Conservation (phyloP, 2,113 vertebrate species). For the Actenoides hombroni region DNA sequence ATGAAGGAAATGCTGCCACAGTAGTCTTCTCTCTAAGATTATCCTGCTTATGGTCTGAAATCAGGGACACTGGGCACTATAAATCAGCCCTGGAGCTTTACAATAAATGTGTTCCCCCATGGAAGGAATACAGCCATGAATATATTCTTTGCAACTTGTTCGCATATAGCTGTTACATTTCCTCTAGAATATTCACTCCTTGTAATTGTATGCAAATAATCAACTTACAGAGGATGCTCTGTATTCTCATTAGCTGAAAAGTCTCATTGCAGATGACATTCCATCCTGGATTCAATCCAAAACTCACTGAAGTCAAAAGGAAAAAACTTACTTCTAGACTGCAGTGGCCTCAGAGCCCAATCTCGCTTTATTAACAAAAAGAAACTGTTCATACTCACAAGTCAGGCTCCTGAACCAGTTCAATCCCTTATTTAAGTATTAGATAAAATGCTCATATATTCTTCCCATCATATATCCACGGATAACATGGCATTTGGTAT, state of each 20-base stretch:
- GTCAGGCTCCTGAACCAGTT: conserved; percentile 66
- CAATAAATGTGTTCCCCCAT: neutral
- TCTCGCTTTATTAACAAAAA: neutral
- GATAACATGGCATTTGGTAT: conserved; percentile 80
- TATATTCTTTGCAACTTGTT: neutral
- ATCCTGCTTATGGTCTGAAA: neutral
- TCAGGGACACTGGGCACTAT: neutral
- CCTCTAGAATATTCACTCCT: neutral
- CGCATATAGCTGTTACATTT: neutral
- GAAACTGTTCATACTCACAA: conserved; percentile 68
- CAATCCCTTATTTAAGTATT: conserved; percentile 64
- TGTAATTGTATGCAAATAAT: neutral
- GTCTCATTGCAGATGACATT: neutral
- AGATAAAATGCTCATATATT: conserved; percentile 74
- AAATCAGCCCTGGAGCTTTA: neutral
- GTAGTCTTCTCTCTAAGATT: neutral
- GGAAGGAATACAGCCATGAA: neutral
- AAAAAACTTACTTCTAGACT: neutral
- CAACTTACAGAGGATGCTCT: neutral
- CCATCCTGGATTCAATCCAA: neutral
- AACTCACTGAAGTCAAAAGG: neutral
- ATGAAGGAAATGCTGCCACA: neutral
- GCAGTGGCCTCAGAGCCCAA: neutral
- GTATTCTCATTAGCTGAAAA: neutral
- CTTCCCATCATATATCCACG: conserved; percentile 70